Evolutionary conservation across 2,797 vertebrate genomes (phyloP).

Genomic region (Geotrypetes seraphini): DNA sequence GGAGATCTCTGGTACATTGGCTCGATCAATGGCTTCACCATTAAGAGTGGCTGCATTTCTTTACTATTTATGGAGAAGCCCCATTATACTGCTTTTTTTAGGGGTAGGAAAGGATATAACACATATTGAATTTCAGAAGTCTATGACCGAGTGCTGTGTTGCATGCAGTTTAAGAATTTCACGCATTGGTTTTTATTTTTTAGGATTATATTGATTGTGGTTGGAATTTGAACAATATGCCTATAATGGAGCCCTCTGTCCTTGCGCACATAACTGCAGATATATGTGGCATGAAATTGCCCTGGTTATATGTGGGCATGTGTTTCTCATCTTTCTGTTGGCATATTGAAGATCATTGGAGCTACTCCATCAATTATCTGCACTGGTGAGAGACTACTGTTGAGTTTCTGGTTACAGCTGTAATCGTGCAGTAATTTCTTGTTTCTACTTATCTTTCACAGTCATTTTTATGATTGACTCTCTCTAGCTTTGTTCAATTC

Average conservation of each 20-base stretch:
- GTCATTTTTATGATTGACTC: background rate
- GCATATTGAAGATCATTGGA: conserved; percentile 99
- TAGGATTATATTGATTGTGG: conserved; percentile 90
- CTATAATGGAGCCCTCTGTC: conserved; percentile 89
- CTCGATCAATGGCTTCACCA: too few relatives aligned
- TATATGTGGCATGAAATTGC: conserved; percentile 97
- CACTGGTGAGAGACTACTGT: conserved; percentile 72
- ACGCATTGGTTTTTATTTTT: conserved; percentile 9
- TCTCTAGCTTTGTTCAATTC: background rate
- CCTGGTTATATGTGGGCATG: conserved; percentile 97
- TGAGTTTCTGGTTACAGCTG: background rate
- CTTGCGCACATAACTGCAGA: conserved; percentile 92
- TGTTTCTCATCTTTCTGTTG: conserved; percentile 98
- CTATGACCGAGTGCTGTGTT: too few relatives aligned
- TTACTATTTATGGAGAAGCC: too few relatives aligned
- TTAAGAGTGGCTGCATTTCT: too few relatives aligned
- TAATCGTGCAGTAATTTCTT: too few relatives aligned
- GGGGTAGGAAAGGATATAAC: too few relatives aligned
- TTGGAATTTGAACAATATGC: conserved; percentile 99
- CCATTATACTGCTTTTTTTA: too few relatives aligned
- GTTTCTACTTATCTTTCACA: too few relatives aligned
- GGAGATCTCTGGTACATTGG: too few relatives aligned
- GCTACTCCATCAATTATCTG: conserved; percentile 95
- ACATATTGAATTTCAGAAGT: too few relatives aligned
- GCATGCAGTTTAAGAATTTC: too few relatives aligned